These are phyloP conservation scores for Euura saliciscinereae DNA, from an alignment of 1,140 invertebrate genomes.

Conservation along the genomic window DNA sequence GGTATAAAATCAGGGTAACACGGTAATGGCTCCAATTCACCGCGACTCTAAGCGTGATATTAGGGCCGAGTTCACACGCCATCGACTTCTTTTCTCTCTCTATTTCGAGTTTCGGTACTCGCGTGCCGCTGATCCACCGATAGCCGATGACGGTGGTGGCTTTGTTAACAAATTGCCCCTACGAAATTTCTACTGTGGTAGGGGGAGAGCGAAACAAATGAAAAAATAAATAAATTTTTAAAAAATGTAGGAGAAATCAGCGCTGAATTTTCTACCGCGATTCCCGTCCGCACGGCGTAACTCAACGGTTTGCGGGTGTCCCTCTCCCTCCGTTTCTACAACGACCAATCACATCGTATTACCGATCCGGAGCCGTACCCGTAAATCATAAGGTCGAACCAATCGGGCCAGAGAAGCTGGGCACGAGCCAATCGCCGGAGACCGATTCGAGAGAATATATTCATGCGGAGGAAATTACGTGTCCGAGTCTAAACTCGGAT, in stretches of 20 bases:
- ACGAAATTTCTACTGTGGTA: not conserved
- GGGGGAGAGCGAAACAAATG: not conserved
- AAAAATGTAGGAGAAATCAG: not conserved
- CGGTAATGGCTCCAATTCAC: not conserved
- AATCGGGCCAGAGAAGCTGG: constrained; percentile 36
- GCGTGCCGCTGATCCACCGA: not conserved
- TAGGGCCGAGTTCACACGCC: not conserved
- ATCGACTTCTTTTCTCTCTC: not conserved
- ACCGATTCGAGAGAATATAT: constrained; percentile 39
- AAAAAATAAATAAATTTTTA: constrained; percentile 6
- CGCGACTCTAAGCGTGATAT: not conserved
- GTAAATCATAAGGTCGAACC: constrained; percentile 49
- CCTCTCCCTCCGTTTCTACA: too few relatives aligned
- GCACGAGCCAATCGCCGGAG: constrained; percentile 34
- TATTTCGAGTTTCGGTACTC: not conserved
- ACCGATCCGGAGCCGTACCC: constrained; percentile 43
- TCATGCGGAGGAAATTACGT: constrained; percentile 55
- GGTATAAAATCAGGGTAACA: constrained; percentile 5
- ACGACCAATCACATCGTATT: constrained; percentile 38
- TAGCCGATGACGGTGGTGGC: not conserved
- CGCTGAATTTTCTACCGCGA: too few relatives aligned
- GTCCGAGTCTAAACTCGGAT: constrained; percentile 54
- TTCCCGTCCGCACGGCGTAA: too few relatives aligned
- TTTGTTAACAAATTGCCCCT: not conserved
- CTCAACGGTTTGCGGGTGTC: too few relatives aligned